Base-by-base conservation (phyloP, 2,113 vertebrate species). In the Dasyornis broadbenti region DNA sequence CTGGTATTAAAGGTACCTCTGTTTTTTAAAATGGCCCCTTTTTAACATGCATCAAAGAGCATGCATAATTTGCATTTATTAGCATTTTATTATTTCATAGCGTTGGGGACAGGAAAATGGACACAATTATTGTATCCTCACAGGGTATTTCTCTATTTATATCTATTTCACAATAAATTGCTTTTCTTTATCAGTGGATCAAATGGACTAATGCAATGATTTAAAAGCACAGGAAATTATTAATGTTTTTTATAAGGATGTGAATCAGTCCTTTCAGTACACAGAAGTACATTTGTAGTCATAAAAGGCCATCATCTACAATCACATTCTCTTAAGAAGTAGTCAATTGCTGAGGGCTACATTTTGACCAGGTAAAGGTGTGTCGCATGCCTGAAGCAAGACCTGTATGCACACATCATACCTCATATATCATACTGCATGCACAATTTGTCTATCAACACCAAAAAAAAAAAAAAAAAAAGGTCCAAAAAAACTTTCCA, bases 61-160 rank as follows among this genome's bases (percentile, higher is more conserved):
- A 94, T 97, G 97, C 97, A 98, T 98, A 98, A 98, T 98, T 98
- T 98, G 97, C 98, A 98, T 98, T 94, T 97, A 98, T 98, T 98
- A 98, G 97, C 98, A 98, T 98, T 98, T 98, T 98, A 98, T 98
- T 98, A 98, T 98, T 97, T 93, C 75, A 88, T 92, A 94, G 96
- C 93, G 96, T 85, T 90, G 30, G 90, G 88, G 93, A 97, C 96
- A 95, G 86, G 95, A 97, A 97, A 98, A 97, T 76, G 94, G 97
- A 98, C 97, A 97, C 95, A 97, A 98, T 98, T 97, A 97, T 96
- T 98, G 94, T 96, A 98, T 97, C 76, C 96, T 98, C 96, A 86
- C 64, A 97, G 97, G 95, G 95, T 95, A 91, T 97, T 98, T 97
- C 92, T 98, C 96, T 97, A 96, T 93, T 97, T 98, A 95, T 87